These are phyloP conservation scores for Apis cerana DNA, from an alignment of 1,140 invertebrate genomes.

Conservation along the genomic window DNA sequence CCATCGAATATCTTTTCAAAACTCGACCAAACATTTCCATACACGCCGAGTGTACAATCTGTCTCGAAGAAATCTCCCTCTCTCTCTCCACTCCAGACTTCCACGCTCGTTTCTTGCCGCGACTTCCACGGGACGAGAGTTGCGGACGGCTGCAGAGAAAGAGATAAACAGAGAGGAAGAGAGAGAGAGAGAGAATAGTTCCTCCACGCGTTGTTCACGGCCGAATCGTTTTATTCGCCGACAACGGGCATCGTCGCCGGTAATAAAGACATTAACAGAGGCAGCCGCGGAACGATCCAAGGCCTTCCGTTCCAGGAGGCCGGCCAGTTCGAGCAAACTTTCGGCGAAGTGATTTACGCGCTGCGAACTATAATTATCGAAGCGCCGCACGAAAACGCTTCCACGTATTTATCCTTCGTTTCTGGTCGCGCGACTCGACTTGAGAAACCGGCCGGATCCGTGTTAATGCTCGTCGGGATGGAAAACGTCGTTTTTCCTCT, in stretches of 20 bases:
- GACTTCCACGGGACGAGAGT: too few relatives aligned
- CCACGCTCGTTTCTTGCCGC: too few relatives aligned
- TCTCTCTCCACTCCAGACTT: not conserved
- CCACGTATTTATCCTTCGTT: conserved; percentile 40
- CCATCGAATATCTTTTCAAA: not conserved
- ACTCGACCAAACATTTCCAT: not conserved
- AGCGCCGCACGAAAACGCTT: conserved; percentile 67
- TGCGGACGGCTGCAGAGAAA: too few relatives aligned
- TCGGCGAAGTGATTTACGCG: conserved; percentile 72
- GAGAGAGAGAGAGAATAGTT: not conserved
- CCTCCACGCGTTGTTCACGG: conserved; percentile 24
- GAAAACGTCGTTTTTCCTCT: too few relatives aligned
- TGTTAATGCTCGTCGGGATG: too few relatives aligned
- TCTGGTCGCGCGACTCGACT: conserved; percentile 14
- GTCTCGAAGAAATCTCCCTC: not conserved
- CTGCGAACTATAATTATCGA: conserved; percentile 67
- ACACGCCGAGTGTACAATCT: not conserved
- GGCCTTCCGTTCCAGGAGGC: conserved; percentile 67
- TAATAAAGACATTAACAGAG: conserved; percentile 71
- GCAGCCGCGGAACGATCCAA: conserved; percentile 54
- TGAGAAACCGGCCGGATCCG: too few relatives aligned
- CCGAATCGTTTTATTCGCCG: conserved; percentile 42
- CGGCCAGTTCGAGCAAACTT: conserved; percentile 64
- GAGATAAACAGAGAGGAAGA: too few relatives aligned
- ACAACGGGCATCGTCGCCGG: conserved; percentile 45